Conservation (phyloP, 2,888 invertebrate genomes). For the Noctua comes region DNA sequence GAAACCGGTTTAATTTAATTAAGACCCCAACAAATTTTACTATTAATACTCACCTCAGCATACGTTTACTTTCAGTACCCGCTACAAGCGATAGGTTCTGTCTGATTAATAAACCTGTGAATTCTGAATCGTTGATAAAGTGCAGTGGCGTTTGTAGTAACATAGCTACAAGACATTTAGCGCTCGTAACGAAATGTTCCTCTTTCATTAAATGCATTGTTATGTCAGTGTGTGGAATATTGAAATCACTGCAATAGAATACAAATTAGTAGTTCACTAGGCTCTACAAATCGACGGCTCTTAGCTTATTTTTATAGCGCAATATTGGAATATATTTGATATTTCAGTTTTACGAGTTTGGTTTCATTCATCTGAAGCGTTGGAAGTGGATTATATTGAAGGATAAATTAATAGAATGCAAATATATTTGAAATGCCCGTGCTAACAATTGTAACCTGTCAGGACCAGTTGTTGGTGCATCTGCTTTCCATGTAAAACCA, state of each 20-base stretch:
- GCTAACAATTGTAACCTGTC: conserved; percentile 46
- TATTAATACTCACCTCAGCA: conserved; percentile 61
- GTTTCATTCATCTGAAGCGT: conserved; percentile 22
- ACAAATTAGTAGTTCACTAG: conserved; percentile 16
- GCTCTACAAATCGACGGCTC: conserved; percentile 9
- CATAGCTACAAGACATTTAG: conserved; percentile 49
- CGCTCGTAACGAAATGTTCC: conserved; percentile 31
- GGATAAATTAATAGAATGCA: conserved; percentile 35
- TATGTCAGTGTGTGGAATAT: conserved; percentile 23
- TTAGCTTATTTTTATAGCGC: conserved; percentile 20
- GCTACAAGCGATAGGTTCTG: conserved; percentile 57
- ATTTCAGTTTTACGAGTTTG: conserved; percentile 30
- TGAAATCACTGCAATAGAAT: conserved; percentile 14
- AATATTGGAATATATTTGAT: conserved; percentile 12
- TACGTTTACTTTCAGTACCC: conserved; percentile 65
- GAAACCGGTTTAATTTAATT: conserved; percentile 71
- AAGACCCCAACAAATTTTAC: conserved; percentile 64
- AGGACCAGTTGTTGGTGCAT: conserved; percentile 55
- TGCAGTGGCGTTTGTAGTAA: conserved; percentile 42
- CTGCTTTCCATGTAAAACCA: conserved; percentile 60
- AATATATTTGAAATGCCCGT: conserved; percentile 40
- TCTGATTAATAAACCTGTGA: conserved; percentile 60
- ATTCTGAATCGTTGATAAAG: conserved; percentile 56
- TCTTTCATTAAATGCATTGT: conserved; percentile 45
- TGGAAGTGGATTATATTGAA: conserved; percentile 21